Percentiles rank a stretch among this genome's conserved stretches.
These are phyloP conservation scores for Mesorhabditis spiculigera DNA, from an alignment of 2,888 invertebrate genomes.

Conservation along the genomic window DNA sequence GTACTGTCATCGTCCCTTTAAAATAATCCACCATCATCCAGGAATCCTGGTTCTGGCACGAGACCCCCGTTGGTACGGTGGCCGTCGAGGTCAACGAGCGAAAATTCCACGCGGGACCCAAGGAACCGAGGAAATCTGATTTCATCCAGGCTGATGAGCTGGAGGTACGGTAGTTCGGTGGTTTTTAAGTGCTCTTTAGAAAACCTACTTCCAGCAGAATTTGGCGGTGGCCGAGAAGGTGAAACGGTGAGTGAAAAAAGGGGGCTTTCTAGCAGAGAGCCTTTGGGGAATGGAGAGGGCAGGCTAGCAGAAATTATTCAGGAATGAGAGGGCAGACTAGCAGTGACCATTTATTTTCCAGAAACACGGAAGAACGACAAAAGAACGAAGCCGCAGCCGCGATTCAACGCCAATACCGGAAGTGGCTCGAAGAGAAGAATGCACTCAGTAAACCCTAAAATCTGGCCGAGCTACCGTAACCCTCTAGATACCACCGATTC, in stretches of 20 bases:
- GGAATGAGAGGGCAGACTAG: background rate
- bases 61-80: background rate
- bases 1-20: background rate
- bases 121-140: background rate
- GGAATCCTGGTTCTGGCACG: background rate
- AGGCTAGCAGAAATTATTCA: background rate
- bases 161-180: background rate
- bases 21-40: background rate
- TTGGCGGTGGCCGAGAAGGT: background rate
- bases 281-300: background rate
- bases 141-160: background rate
- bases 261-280: background rate
- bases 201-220: background rate
- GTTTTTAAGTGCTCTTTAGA: background rate
- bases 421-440: background rate
- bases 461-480: too few species aligned
- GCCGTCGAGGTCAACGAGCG: background rate
- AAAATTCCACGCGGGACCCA: background rate
- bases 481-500: conserved; percentile 18
- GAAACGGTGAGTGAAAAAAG: background rate
- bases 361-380: background rate
- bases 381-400: conserved; percentile 1
- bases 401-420: conserved; percentile 1
- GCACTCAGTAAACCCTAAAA: too few species aligned
- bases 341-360: background rate